These are phyloP conservation scores for Alaudala cheleensis DNA, from an alignment of 2,113 vertebrate genomes.

Conservation along the genomic window DNA sequence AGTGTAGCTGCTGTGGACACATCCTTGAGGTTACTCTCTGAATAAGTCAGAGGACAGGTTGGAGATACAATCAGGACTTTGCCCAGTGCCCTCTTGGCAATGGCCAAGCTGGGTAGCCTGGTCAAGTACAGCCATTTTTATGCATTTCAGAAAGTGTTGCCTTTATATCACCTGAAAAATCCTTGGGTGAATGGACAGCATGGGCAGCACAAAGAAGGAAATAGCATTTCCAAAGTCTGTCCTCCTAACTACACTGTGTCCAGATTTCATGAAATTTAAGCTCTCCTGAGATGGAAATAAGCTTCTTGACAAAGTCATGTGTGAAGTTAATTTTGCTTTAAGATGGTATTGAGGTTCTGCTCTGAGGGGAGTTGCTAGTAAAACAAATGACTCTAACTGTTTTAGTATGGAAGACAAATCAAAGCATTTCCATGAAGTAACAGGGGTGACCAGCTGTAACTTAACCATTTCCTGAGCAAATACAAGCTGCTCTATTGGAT, in stretches of 20 bases:
- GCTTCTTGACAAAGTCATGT: constrained; percentile 64
- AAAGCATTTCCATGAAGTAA: constrained; percentile 67
- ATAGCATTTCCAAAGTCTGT: background rate
- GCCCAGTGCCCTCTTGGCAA: background rate
- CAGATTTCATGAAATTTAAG: constrained; percentile 6
- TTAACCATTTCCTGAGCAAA: constrained; percentile 74
- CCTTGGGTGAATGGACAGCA: background rate
- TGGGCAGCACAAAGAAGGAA: background rate
- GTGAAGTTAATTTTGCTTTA: constrained; percentile 65
- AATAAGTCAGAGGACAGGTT: background rate
- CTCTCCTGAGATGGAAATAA: constrained; percentile 16
- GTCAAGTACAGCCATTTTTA: constrained; percentile 37
- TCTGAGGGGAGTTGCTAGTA: constrained; percentile 64
- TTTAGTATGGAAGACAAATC: constrained; percentile 72
- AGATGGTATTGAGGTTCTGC: constrained; percentile 39
- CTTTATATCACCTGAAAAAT: background rate
- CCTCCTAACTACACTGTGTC: background rate
- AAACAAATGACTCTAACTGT: constrained; percentile 66
- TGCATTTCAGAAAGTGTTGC: background rate
- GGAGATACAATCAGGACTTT: background rate
- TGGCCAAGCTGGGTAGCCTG: background rate
- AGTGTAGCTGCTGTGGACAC: background rate
- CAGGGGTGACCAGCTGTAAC: constrained; percentile 48
- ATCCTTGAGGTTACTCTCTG: background rate
- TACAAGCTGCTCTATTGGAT: constrained; percentile 52